Evolutionary conservation across 23 tunicate genomes (phyloP).

Genomic region (Trididemnum miniatum): DNA sequence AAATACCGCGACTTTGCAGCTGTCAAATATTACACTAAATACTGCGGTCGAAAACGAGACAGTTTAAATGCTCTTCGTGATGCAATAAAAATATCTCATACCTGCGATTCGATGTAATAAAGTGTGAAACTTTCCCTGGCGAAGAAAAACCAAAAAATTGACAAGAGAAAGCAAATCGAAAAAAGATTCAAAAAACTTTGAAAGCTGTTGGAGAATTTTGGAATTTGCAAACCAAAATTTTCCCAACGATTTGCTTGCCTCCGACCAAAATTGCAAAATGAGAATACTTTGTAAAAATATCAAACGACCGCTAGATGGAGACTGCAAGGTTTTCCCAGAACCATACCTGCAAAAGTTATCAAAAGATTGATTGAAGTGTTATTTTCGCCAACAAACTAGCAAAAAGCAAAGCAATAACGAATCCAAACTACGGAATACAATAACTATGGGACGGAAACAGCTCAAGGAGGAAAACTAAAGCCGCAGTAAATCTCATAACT

Average conservation of each 20-base stretch:
- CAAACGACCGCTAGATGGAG: background rate
- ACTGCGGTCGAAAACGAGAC: no score
- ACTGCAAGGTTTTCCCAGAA: background rate
- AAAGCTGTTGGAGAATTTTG: background rate
- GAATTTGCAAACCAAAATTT: background rate
- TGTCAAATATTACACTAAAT: no score
- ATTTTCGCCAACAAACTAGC: no score
- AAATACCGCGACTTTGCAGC: no score
- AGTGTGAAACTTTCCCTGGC: conserved; percentile 35
- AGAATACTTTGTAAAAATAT: conserved; percentile 4
- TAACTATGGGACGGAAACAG: no score
- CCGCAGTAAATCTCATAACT: no score
- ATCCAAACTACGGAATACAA: no score
- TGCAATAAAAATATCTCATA: no score
- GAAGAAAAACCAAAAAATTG: conserved; percentile 40
- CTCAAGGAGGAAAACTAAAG: no score
- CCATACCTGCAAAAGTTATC: conserved; percentile 29
- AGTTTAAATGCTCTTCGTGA: no score
- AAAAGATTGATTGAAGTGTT: no score
- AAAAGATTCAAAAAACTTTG: background rate
- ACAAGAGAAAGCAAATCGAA: background rate
- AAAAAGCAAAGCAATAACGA: no score
- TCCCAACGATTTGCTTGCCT: conserved; percentile 1
- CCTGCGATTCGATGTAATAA: conserved; percentile 32
- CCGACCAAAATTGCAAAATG: background rate